Evolutionary conservation across 2,113 vertebrate genomes (phyloP).

Genomic region (Phasianus colchicus): DNA sequence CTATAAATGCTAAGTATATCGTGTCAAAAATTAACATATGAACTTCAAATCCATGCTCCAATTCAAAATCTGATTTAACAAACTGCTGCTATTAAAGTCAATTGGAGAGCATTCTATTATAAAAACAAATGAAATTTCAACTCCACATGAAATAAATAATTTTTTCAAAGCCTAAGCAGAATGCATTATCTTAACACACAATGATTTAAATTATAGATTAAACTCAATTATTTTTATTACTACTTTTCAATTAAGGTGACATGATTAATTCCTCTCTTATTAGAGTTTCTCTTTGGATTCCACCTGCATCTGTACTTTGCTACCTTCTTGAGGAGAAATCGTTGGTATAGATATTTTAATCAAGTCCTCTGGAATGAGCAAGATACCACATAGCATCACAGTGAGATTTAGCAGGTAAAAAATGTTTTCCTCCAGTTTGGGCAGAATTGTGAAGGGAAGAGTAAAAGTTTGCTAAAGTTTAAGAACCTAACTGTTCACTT

Average conservation of each 20-base stretch:
- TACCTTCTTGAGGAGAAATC: background rate
- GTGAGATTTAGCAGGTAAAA: background rate
- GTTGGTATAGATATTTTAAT: slow-evolving; percentile 12
- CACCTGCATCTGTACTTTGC: background rate
- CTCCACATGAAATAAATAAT: slow-evolving; percentile 69
- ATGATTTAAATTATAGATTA: slow-evolving; percentile 80
- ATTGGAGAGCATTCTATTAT: slow-evolving; percentile 66
- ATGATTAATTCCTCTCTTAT: slow-evolving; percentile 63
- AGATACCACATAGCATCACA: background rate
- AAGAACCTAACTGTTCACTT: background rate
- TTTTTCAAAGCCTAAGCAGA: slow-evolving; percentile 71
- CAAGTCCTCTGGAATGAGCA: background rate
- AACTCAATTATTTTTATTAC: slow-evolving; percentile 83
- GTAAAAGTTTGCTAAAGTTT: background rate
- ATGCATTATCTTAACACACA: slow-evolving; percentile 65
- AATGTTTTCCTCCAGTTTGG: background rate
- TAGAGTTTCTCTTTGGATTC: slow-evolving; percentile 1
- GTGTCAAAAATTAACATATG: slow-evolving; percentile 65
- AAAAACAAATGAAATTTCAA: slow-evolving; percentile 74
- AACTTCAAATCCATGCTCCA: slow-evolving; percentile 53
- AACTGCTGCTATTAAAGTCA: slow-evolving; percentile 76
- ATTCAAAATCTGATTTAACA: slow-evolving; percentile 74
- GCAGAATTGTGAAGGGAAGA: background rate
- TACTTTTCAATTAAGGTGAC: slow-evolving; percentile 75
- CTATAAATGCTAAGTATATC: slow-evolving; percentile 12